Evolutionary conservation across 1,140 invertebrate species (phyloP), one percentile per base, ranked within the genome.

Genomic region (Muscidifurax raptorellus): DNA sequence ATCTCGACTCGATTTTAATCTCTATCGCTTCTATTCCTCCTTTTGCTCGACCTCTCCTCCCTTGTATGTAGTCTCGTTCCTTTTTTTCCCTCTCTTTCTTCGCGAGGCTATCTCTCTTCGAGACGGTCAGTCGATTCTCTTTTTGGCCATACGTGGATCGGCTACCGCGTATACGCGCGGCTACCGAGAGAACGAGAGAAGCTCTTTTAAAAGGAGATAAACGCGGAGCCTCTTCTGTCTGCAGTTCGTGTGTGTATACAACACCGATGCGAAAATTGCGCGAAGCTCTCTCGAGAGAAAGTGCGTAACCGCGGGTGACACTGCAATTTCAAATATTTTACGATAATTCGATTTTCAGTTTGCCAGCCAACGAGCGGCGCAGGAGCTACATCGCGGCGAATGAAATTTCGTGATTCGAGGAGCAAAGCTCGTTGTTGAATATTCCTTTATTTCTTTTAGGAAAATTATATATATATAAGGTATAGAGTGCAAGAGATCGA

Each of bases 81-180:
- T 40, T 86, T 86, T 86, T 85, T 86, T 80, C 85, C 81, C 83
- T 28, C 36, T 81, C n/a, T 13, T 82, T 15, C n/a, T 87, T 85
- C 69, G n/a, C n/a, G 83, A 36, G 76, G 66, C 18, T 67, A 83
- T 77, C 72, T 32, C 36, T 69, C 36, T 67, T 44, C 77, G 75
- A n/a, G n/a, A 52, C 72, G 36, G 72, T 36, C 32, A 44, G 36
- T 5, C 47, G 52, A 59, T 52, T 28, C 72, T 75, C 80, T 86
- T 82, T 72, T 71, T 52, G 59, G 32, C 52, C 69, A 80, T 91
- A 91, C 90, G 88, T 88, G 89, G 88, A 88, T 82, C 88, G 85
- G 90, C 91, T 92, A 92, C 91, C 88, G 91, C 87, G 86, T 87
- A 88, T 71, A 72, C 80, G 87, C 80, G 87, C 87, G 87, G 88